phyloP scores from a whole-genome alignment of 2,797 vertebrate species.

The Myotis vivesi region DNA sequence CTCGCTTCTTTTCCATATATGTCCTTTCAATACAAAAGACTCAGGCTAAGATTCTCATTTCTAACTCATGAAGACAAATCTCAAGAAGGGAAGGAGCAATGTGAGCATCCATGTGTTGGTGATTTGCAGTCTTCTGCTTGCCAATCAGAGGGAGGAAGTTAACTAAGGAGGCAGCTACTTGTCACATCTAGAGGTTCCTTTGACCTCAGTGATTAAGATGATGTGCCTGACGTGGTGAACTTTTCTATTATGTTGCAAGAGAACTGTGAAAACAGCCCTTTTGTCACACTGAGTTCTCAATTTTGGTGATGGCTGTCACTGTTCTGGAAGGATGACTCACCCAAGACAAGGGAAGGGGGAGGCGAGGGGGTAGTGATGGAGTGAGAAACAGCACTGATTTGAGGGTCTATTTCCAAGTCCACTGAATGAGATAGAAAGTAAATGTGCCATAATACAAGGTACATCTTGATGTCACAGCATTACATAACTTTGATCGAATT shows the following conservation, averaged over 20 bases:
- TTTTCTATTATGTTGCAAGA: slow-evolving; percentile 61
- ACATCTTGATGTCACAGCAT: not conserved
- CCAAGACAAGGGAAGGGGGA: not conserved
- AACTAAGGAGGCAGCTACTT: slow-evolving; percentile 56
- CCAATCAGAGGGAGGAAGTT: slow-evolving; percentile 55
- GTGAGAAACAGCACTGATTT: slow-evolving; percentile 14
- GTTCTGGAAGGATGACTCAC: slow-evolving; percentile 53
- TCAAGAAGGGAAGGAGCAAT: slow-evolving; percentile 43
- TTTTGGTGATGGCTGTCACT: slow-evolving; percentile 64
- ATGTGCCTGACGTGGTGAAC: slow-evolving; percentile 66
- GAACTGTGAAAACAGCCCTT: slow-evolving; percentile 58
- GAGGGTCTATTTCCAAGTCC: slow-evolving; percentile 5
- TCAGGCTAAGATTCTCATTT: slow-evolving; percentile 17
- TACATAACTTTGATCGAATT: not conserved
- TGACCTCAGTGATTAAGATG: slow-evolving; percentile 67
- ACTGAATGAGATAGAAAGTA: not conserved
- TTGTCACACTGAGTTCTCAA: slow-evolving; percentile 55
- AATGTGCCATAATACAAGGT: not conserved
- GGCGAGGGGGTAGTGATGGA: not conserved
- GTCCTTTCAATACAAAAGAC: slow-evolving; percentile 10
- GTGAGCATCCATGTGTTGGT: not conserved
- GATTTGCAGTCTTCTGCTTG: slow-evolving; percentile 52
- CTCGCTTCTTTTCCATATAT: not conserved
- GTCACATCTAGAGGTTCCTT: slow-evolving; percentile 62
- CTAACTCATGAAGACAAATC: not conserved